phyloP scores from a whole-genome alignment of 2,888 invertebrate species.

The Tuta absoluta region DNA sequence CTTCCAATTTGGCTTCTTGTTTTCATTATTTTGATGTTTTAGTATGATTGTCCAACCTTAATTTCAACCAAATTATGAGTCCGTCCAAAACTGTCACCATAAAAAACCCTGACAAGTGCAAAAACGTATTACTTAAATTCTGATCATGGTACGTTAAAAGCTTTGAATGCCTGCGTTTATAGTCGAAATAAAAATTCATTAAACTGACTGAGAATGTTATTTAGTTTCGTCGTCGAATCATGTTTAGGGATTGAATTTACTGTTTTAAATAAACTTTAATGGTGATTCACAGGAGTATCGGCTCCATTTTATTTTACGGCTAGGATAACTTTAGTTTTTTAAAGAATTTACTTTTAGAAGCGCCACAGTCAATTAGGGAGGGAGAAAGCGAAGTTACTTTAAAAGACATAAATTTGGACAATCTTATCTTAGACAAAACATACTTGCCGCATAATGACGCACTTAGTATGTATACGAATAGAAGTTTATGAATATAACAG shows the following conservation, averaged over 20 bases:
- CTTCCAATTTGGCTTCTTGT: background rate
- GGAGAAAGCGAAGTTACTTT: conserved; percentile 50
- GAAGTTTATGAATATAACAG: conserved; percentile 52
- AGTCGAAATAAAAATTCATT: conserved; percentile 5
- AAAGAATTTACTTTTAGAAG: conserved; percentile 57
- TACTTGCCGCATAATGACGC: conserved; percentile 50
- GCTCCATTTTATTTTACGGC: conserved; percentile 55
- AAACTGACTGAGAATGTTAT: conserved; percentile 22
- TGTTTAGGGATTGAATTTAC: conserved; percentile 18
- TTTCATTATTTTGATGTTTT: background rate
- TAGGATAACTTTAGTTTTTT: conserved; percentile 49
- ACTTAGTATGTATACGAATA: conserved; percentile 43
- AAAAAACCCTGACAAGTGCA: background rate
- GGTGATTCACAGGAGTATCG: conserved; percentile 42
- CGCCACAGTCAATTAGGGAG: conserved; percentile 65
- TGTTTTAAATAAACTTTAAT: conserved; percentile 27
- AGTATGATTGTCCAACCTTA: background rate
- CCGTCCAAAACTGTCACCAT: conserved; percentile 12
- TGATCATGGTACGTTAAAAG: conserved; percentile 1
- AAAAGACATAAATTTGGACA: conserved; percentile 51
- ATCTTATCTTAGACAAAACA: conserved; percentile 49
- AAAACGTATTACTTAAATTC: conserved; percentile 6
- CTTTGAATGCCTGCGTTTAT: background rate
- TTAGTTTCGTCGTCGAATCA: conserved; percentile 18
- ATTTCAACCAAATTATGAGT: conserved; percentile 2